Conservation (phyloP, 2,113 vertebrate species). For the Callocephalon fimbriatum region DNA sequence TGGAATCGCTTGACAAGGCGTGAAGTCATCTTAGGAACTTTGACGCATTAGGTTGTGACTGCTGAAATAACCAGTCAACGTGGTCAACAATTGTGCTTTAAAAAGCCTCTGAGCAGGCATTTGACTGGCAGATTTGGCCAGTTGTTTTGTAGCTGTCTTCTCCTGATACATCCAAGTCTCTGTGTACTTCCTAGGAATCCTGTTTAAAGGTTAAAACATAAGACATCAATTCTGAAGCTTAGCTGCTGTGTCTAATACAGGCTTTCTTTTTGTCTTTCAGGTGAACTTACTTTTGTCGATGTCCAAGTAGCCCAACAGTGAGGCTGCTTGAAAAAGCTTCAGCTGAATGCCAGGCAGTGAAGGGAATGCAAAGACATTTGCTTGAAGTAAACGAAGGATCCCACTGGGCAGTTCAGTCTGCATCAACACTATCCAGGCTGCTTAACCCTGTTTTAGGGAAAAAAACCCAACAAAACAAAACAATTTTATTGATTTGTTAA, state of each 20-base stretch:
- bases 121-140: neutral
- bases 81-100: neutral
- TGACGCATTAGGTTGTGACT: neutral
- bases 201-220: neutral
- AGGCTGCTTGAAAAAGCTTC: neutral
- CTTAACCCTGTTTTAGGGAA: neutral
- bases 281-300: slow-evolving; percentile 89
- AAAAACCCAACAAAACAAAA: neutral
- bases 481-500: neutral
- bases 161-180: neutral
- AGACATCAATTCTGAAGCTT: neutral
- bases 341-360: neutral
- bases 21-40: neutral
- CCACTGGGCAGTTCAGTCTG: neutral
- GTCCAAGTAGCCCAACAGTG: slow-evolving; percentile 80
- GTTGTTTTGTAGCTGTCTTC: neutral
- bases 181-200: neutral
- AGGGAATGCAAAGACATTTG: neutral
- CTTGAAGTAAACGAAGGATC: neutral
- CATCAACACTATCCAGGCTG: neutral
- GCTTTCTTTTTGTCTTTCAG: slow-evolving; percentile 77
- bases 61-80: neutral
- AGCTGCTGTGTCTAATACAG: neutral
- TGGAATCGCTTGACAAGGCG: neutral
- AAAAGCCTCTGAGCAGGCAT: neutral